Base-by-base conservation (phyloP, 2,888 invertebrate species). In the Trissolcus japonicus region DNA sequence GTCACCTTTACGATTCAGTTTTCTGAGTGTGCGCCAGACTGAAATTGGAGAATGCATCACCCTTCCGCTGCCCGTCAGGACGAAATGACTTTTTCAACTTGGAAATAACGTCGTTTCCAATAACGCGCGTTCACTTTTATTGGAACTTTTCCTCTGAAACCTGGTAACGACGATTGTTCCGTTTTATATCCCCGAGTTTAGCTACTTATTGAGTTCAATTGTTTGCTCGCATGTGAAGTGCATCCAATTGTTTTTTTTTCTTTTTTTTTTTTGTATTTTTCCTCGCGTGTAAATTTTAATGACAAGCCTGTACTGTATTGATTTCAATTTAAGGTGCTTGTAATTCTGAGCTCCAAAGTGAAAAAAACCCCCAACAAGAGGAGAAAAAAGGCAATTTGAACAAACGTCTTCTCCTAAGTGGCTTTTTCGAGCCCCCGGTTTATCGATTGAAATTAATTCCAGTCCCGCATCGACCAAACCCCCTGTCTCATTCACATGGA, bases 101-200 rank as follows among this genome's bases (percentile, higher is more conserved):
- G 17, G 19, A 25, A 21, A 9, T 41, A 46, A 66, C 56, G 59
- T 29, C 61, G 54, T 61, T 55, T 69, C 62, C 62, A 16, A 62
- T 62, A 69, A 55, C 51, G 63, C 55, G 35, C 48, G 62, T 51
- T 57, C 51, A 57, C 56, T 71, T 71, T 62, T 71, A 71, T 71
- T 71, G 35, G 35, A 51, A 48, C 41, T 35, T 57, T 53, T 43
- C 29, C 43, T 50, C 29, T n/a, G 35, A 50, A n/a, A 46, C 29
- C 48, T 21, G 7, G 51, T 51, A 51, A 25, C 62, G 59, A 63
- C 48, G 35, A 41, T 65, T 54, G 46, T 65, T 63, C n/a, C 19
- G 41, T 57, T 71, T 71, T 62, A 63, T 57, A 40, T 51, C 25
- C 40, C 29, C 48, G 16, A 14, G n/a, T 57, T 57, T 57, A 46